Evolutionary conservation across 2,797 vertebrate genomes (phyloP).

Genomic region (Uromys caudimaculatus): DNA sequence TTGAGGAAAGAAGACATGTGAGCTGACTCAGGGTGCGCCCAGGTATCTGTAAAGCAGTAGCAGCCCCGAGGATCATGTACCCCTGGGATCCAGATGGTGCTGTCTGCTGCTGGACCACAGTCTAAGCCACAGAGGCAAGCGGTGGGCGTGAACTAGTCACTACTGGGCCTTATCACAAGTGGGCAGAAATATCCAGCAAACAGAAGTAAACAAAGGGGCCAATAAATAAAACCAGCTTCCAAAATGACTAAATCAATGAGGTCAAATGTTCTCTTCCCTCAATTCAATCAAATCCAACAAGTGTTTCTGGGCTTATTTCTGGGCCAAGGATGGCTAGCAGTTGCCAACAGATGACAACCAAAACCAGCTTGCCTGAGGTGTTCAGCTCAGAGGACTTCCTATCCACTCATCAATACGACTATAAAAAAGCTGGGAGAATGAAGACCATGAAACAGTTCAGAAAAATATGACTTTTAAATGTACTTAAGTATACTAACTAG

Average conservation of each 20-base stretch:
- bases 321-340: not conserved
- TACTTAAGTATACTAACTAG: constrained; percentile 19
- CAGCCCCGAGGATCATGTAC: not conserved
- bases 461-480: constrained; percentile 37
- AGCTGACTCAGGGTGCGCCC: not conserved
- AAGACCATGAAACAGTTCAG: not conserved
- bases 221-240: constrained; percentile 35
- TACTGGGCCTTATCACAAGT: not conserved
- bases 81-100: not conserved
- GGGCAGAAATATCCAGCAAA: not conserved
- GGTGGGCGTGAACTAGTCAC: not conserved
- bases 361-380: no score
- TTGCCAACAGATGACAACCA: not conserved
- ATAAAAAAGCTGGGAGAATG: not conserved
- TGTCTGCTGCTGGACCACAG: not conserved
- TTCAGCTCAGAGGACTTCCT: not conserved
- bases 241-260: not conserved
- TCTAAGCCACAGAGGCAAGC: not conserved
- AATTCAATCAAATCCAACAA: constrained; percentile 23
- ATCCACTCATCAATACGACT: not conserved
- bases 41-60: not conserved
- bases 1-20: not conserved
- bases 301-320: not conserved
- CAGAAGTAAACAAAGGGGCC: not conserved
- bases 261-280: constrained; percentile 31